A percentile compares a stretch with the other conserved stretches of the same genome.
phyloP scores from a whole-genome alignment of 2,888 invertebrate species.

The Aspidapion aeneum region DNA sequence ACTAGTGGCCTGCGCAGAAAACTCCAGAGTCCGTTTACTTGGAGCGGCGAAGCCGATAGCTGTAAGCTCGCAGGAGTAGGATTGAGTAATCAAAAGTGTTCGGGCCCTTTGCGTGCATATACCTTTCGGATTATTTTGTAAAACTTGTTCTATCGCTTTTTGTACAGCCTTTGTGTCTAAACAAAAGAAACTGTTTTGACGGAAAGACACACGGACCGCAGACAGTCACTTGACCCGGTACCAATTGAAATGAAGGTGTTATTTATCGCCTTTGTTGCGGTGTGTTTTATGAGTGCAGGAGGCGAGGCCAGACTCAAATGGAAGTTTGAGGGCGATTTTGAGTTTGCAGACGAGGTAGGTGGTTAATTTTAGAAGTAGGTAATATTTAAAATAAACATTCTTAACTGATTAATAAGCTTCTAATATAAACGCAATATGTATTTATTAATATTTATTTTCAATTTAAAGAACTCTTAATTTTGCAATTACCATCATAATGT shows the following conservation, averaged over 20 bases:
- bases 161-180: background rate
- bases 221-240: constrained; percentile 13
- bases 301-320: constrained; percentile 56
- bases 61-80: too few species aligned
- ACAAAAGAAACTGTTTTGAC: background rate
- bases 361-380: too few species aligned
- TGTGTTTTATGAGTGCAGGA: constrained; percentile 42
- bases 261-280: constrained; percentile 47
- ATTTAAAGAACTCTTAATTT: too few species aligned
- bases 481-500: too few species aligned
- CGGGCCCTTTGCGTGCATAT: background rate
- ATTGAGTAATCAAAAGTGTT: constrained; percentile 2
- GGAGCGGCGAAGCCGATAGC: background rate
- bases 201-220: constrained; percentile 8
- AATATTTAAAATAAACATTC: too few species aligned
- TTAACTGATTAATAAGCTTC: too few species aligned
- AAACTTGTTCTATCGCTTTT: background rate
- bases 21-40: background rate
- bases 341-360: constrained; percentile 74
- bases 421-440: too few species aligned
- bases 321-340: constrained; percentile 75
- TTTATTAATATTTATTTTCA: too few species aligned
- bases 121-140: background rate
- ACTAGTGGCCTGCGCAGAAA: background rate
- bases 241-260: constrained; percentile 51